Base-by-base conservation (phyloP, 53 echinoderm and acorn worm species). In the Luidia sarsii region DNA sequence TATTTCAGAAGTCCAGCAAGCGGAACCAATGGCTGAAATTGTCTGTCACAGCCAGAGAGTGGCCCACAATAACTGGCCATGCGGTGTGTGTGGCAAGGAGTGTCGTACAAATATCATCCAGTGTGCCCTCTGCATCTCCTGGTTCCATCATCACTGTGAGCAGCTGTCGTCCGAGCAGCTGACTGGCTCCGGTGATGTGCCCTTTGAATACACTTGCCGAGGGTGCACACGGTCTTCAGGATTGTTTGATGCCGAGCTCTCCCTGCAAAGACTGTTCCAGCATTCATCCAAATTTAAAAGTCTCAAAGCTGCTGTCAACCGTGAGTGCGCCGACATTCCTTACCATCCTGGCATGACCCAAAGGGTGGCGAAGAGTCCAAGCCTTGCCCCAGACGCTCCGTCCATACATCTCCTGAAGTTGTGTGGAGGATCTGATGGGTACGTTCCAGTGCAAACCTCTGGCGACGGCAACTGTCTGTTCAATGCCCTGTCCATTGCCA, bases 391-490 rank as follows among this genome's bases (percentile, higher is more conserved):
- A 33, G 67, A 67, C 45, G 9, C 9, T 9, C 5, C 10, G 22
- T 67, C 67, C 25, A 24, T 67, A 24, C 67, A 43, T 2, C 22
- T 67, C 2, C 46, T 67, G 62, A 20, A 60, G 35, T 27, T 46
- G 5, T 20, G n/a, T 57, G 72, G 50, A 29, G 34, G 74, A 1
- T 4, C 21, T 32, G 34, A 25, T 3, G 50, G 54, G 36, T 39
- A 43, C 0, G 21, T 33, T 51, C 87, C 87, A 11, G 41, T 68
- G 0, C 3, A 21, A n/a, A 52, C 67, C 9, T 54, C 74, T 25
- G 69, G 41, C 14, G 39, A 87, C 46, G 87, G 51, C n/a, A 80
- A 87, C 59, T 87, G 80, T 27, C 64, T 87, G 5, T 87, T 87
- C n/a, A 87, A 87, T 57, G 29, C 87, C 18, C 22, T 80, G 5